A percentile compares a stretch with the other conserved stretches of the same genome.
These are phyloP conservation scores for Aphelocoma coerulescens DNA, from an alignment of 2,113 vertebrate genomes.

Conservation along the genomic window DNA sequence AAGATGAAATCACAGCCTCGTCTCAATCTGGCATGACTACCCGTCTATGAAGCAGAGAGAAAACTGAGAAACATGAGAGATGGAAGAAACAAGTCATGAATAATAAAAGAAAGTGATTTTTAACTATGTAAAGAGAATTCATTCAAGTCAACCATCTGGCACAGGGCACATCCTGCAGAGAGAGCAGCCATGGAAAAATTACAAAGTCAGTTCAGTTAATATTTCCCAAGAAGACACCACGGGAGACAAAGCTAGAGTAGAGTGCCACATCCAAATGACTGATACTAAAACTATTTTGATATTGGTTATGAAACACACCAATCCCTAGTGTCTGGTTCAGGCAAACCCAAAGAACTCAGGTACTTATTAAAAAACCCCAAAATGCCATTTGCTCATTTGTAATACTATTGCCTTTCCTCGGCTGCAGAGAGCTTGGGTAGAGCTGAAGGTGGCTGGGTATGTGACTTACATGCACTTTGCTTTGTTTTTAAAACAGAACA, in stretches of 20 bases:
- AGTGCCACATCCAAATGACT: not conserved
- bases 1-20: slow-evolving; percentile 5
- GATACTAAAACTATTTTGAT: not conserved
- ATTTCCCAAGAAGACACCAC: slow-evolving; percentile 39
- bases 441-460: not conserved
- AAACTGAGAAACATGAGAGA: slow-evolving; percentile 46
- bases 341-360: not conserved
- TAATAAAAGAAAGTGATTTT: slow-evolving; percentile 61
- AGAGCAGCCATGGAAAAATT: slow-evolving; percentile 44
- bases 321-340: not conserved
- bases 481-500: not conserved
- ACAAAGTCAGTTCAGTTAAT: slow-evolving; percentile 4
- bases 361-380: not conserved
- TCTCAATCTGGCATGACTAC: slow-evolving; percentile 5
- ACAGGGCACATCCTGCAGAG: slow-evolving; percentile 46
- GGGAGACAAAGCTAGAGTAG: not conserved
- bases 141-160: slow-evolving; percentile 62
- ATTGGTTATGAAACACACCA: not conserved
- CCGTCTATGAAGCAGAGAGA: not conserved
- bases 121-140: slow-evolving; percentile 49
- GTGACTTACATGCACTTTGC: not conserved
- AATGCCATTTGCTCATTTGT: not conserved
- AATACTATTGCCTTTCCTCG: not conserved
- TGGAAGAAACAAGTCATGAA: slow-evolving; percentile 57
- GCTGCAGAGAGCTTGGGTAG: not conserved